Conservation (phyloP, 2,888 invertebrate species). For the Aphodius sticticus region DNA sequence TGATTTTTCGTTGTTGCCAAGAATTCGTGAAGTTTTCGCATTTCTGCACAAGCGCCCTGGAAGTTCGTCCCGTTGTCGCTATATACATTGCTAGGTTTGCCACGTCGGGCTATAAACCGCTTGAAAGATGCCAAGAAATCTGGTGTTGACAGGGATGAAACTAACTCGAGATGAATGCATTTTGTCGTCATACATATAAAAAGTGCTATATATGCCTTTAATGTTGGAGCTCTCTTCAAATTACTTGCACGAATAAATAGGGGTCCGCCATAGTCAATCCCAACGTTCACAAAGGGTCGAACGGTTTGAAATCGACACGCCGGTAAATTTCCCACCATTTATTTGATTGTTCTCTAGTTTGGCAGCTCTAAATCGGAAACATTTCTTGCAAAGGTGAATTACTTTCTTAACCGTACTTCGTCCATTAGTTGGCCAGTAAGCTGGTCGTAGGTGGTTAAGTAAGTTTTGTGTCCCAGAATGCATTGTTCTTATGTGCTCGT, state of each 20-base stretch:
- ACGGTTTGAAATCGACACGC: background rate
- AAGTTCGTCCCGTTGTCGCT: slow-evolving; percentile 24
- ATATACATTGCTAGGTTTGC: slow-evolving; percentile 7
- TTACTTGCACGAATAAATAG: slow-evolving; percentile 10
- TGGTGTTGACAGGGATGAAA: slow-evolving; percentile 5
- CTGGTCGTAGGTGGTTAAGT: too few relatives aligned
- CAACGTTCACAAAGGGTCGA: too few relatives aligned
- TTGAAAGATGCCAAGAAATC: slow-evolving; percentile 10
- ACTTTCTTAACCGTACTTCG: too few relatives aligned
- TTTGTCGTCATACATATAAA: slow-evolving; percentile 16
- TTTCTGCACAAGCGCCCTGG: background rate
- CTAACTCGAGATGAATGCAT: slow-evolving; percentile 7
- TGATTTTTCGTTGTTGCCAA: too few relatives aligned
- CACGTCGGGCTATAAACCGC: background rate
- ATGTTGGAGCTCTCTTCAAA: background rate
- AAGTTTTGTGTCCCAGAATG: too few relatives aligned
- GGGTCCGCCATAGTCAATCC: background rate
- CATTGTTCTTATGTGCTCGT: too few relatives aligned
- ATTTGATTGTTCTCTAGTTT: too few relatives aligned
- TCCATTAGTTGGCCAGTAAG: too few relatives aligned
- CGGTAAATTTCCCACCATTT: slow-evolving; percentile 8
- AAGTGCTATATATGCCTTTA: slow-evolving; percentile 14
- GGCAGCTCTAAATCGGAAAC: too few relatives aligned
- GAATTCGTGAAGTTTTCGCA: too few relatives aligned
- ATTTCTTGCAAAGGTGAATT: too few relatives aligned